These are phyloP conservation scores for Punctoribates punctum DNA, from an alignment of 2,888 invertebrate genomes.

Conservation along the genomic window DNA sequence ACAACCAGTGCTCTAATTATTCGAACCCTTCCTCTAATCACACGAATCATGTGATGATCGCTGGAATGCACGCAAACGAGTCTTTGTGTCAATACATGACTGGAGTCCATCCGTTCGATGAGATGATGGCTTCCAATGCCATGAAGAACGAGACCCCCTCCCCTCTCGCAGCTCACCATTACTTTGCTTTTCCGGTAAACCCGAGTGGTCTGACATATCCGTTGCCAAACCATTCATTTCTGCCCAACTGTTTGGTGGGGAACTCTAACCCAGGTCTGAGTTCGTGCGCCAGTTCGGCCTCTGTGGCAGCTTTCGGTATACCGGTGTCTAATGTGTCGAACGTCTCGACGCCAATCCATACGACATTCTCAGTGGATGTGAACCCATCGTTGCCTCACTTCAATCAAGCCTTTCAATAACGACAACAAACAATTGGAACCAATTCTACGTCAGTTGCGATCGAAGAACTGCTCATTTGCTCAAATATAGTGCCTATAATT, in stretches of 20 bases:
- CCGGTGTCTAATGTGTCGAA: constrained; percentile 24
- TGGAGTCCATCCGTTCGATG: constrained; percentile 21
- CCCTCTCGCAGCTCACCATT: constrained; percentile 15
- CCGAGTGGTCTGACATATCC: constrained; percentile 20
- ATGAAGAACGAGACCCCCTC: not conserved
- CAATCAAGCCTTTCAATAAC: constrained; percentile 48
- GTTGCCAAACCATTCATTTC: not conserved
- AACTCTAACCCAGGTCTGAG: not conserved
- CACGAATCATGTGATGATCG: not conserved
- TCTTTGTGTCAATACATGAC: constrained; percentile 13
- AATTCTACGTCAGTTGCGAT: not conserved
- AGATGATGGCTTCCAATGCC: constrained; percentile 14
- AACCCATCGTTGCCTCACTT: constrained; percentile 48
- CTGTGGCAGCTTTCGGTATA: constrained; percentile 31
- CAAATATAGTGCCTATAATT: constrained; percentile 31
- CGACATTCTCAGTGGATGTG: constrained; percentile 25
- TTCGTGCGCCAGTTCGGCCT: constrained; percentile 21
- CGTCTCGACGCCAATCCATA: constrained; percentile 15
- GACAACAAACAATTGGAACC: not conserved
- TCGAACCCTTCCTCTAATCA: not conserved
- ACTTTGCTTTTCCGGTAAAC: constrained; percentile 31
- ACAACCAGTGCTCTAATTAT: constrained; percentile 17
- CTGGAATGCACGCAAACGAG: constrained; percentile 29
- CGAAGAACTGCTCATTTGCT: constrained; percentile 14
- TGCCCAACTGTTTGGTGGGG: constrained; percentile 20